Conservation (phyloP, 2,797 vertebrate species). For the Pseudochirops corinnae region DNA sequence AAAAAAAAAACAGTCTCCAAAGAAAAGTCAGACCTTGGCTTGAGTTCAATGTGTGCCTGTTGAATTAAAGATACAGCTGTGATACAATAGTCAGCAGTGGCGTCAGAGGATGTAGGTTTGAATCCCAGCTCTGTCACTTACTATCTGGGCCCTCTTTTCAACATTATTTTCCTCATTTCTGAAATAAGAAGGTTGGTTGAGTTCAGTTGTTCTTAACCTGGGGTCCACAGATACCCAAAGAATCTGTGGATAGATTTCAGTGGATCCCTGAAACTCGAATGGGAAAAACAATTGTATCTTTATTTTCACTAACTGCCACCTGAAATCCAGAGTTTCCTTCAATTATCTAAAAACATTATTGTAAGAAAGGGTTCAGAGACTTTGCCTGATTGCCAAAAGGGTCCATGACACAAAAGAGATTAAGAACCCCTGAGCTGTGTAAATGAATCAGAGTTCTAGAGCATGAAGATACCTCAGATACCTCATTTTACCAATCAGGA, state of each 20-base stretch:
- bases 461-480: neutral
- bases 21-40: neutral
- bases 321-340: neutral
- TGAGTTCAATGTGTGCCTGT: neutral
- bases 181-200: neutral
- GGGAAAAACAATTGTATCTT: neutral
- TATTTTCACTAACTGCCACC: neutral
- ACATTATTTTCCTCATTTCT: neutral
- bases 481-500: neutral
- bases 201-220: neutral
- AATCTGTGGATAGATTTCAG: neutral
- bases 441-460: neutral
- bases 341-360: neutral
- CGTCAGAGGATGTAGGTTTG: neutral
- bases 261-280: neutral
- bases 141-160: neutral
- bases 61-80: conserved; percentile 4
- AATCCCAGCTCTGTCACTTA: neutral
- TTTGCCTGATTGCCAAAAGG: neutral
- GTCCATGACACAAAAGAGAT: neutral
- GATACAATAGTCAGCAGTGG: neutral
- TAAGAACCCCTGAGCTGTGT: neutral
- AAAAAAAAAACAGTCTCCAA: neutral
- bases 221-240: neutral
- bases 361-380: neutral